Base-by-base conservation (phyloP, 2,113 vertebrate genomes). In the Misgurnus mizolepis region DNA sequence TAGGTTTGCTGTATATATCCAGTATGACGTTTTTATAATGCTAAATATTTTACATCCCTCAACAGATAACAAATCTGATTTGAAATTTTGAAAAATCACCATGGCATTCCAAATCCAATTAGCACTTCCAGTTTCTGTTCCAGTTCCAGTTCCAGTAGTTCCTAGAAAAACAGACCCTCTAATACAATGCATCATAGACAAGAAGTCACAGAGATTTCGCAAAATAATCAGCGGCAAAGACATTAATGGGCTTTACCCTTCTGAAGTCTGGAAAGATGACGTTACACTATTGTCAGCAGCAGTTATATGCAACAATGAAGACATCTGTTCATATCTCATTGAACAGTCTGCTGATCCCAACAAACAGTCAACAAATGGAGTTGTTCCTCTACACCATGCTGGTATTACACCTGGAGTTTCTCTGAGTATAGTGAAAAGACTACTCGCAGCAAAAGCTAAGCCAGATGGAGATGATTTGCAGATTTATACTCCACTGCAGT, bases 241-340 rank as follows among this genome's bases (percentile, higher is more conserved):
- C 39, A 67, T 88, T 1, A 80, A 91, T 85, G 14, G 0, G 7
- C 0, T 65, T 17, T 88, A 90, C 72, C 0, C 65, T 41, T 88
- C 83, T 70, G 68, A 0, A 10, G 5, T 62, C 2, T 15, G 0
- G 0, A 4, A 53, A 0, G 84, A 89, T 82, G 41, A 34, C 10
- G 47, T 91, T 18, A 86, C 89, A 0, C 88, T 78, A 0, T 81
- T 92, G 69, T 85, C 80, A 45, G 90, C 89, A 85, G 86, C 91
- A 68, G 81, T 88, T 74, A 6, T 27, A 15, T 65, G 66, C 11
- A 40, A 74, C 6, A 87, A 84, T 0, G 27, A 0, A 1, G 3
- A 83, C 6, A 3, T 90, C 68, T 88, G 5, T 15, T 0, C 6
- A 4, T 88, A 81, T 55, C 83, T 92, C 0, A 55, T 91, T 0